Percentiles rank a stretch among this genome's conserved stretches.
These are phyloP conservation scores for Drosophila oshimai DNA, from an alignment of 1,140 invertebrate genomes.

Conservation along the genomic window DNA sequence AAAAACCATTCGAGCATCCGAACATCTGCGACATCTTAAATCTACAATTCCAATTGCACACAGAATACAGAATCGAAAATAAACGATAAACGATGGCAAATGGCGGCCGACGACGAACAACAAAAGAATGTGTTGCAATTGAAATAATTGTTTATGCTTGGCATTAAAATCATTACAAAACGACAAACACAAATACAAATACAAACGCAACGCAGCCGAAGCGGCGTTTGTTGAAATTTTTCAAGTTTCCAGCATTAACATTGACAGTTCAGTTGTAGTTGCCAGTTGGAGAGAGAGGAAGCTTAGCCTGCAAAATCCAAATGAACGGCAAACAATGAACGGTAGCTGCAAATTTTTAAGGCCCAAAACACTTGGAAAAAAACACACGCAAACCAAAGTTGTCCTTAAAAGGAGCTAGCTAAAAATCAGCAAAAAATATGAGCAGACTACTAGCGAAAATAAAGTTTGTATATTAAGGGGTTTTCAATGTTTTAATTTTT, in stretches of 20 bases:
- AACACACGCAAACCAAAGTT: not conserved
- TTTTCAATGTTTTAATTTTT: too few relatives aligned
- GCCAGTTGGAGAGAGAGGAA: constrained; percentile 61
- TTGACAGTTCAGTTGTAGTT: constrained; percentile 67
- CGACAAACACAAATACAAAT: constrained; percentile 36
- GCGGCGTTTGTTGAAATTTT: constrained; percentile 38
- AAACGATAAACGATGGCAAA: constrained; percentile 36
- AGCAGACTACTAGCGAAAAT: too few relatives aligned
- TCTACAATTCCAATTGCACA: constrained; percentile 67
- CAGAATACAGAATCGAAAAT: not conserved
- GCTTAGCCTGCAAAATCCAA: constrained; percentile 54
- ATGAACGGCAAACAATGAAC: constrained; percentile 55
- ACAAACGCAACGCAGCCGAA: not conserved
- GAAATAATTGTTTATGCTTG: constrained; percentile 77
- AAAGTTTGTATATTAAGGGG: too few relatives aligned
- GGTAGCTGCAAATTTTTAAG: constrained; percentile 49
- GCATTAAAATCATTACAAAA: constrained; percentile 78
- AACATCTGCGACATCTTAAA: constrained; percentile 70
- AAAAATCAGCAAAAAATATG: too few relatives aligned
- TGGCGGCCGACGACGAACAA: constrained; percentile 63
- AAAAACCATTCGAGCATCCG: constrained; percentile 25
- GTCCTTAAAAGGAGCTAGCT: not conserved
- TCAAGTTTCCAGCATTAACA: constrained; percentile 70
- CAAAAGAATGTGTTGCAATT: constrained; percentile 77
- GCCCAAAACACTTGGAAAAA: constrained; percentile 15